phyloP scores from a whole-genome alignment of 2,888 invertebrate species.

The Netelia inedita region DNA sequence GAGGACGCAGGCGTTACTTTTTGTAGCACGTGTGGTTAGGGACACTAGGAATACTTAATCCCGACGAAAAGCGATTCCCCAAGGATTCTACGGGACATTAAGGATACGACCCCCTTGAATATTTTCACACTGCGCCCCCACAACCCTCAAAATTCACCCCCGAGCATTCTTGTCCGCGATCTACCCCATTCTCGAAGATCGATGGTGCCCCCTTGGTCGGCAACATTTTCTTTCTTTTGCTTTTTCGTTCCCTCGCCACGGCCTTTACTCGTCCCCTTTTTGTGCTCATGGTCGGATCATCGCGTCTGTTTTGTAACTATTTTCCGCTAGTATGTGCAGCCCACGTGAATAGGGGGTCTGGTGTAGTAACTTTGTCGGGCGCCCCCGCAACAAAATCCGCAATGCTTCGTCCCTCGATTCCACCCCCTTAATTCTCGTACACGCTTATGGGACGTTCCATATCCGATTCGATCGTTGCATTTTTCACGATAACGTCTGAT shows the following conservation, averaged over 20 bases:
- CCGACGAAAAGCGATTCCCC: constrained; percentile 58
- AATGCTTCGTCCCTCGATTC: constrained; percentile 12
- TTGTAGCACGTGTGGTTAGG: constrained; percentile 59
- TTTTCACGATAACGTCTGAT: background rate
- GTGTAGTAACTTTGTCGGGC: constrained; percentile 36
- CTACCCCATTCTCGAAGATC: constrained; percentile 46
- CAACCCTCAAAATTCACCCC: too few relatives aligned
- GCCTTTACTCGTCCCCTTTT: constrained; percentile 6
- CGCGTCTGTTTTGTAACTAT: constrained; percentile 81
- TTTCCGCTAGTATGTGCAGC: constrained; percentile 77
- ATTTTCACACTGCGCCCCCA: constrained; percentile 78
- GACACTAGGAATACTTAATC: constrained; percentile 63
- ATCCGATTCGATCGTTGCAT: background rate
- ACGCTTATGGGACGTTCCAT: constrained; percentile 3
- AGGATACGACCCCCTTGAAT: constrained; percentile 73
- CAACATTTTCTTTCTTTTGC: constrained; percentile 49
- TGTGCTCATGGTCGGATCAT: constrained; percentile 57
- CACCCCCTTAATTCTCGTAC: constrained; percentile 31
- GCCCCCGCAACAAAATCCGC: constrained; percentile 65
- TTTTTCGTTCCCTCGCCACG: constrained; percentile 33
- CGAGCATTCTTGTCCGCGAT: background rate
- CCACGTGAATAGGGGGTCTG: constrained; percentile 33
- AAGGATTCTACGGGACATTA: constrained; percentile 71
- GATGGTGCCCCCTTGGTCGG: constrained; percentile 36
- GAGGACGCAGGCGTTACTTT: constrained; percentile 47